Evolutionary conservation across 2,113 vertebrate genomes (phyloP).

Genomic region (Tretioscincus oriximinensis): DNA sequence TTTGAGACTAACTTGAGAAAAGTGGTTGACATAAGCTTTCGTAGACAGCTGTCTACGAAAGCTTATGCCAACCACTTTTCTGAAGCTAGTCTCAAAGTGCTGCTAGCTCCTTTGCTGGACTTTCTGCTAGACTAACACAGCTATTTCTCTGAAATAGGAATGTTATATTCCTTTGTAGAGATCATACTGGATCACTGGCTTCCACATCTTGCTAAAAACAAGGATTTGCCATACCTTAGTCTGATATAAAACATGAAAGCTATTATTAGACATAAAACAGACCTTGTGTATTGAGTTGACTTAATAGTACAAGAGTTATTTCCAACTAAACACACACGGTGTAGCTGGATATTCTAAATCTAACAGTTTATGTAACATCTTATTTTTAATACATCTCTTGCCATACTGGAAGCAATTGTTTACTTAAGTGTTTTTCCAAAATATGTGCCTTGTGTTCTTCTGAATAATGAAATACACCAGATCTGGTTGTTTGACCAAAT

Average conservation of each 20-base stretch:
- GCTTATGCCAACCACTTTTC: too few relatives aligned
- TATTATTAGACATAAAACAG: constrained; percentile 31
- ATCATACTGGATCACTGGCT: constrained; percentile 35
- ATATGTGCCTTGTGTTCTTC: too few relatives aligned
- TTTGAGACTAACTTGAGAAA: too few relatives aligned
- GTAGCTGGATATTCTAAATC: constrained; percentile 33
- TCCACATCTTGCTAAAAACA: background rate
- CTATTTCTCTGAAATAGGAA: too few relatives aligned
- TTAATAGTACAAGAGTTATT: constrained; percentile 41
- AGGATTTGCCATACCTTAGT: constrained; percentile 34
- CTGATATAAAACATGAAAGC: constrained; percentile 49
- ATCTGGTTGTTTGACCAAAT: too few relatives aligned
- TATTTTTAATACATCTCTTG: constrained; percentile 13
- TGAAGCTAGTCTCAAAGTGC: too few relatives aligned
- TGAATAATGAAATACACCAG: too few relatives aligned
- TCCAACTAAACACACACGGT: constrained; percentile 42
- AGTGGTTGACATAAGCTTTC: too few relatives aligned
- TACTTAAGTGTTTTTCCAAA: background rate
- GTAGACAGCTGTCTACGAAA: too few relatives aligned
- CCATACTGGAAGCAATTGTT: background rate
- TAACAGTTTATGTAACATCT: constrained; percentile 24
- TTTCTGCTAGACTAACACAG: too few relatives aligned
- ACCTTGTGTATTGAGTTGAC: constrained; percentile 32
- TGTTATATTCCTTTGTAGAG: constrained; percentile 13
- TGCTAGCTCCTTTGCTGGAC: too few relatives aligned